These are phyloP conservation scores for Nothura maculosa DNA, from an alignment of 2,797 vertebrate species.

Conservation along the genomic window DNA sequence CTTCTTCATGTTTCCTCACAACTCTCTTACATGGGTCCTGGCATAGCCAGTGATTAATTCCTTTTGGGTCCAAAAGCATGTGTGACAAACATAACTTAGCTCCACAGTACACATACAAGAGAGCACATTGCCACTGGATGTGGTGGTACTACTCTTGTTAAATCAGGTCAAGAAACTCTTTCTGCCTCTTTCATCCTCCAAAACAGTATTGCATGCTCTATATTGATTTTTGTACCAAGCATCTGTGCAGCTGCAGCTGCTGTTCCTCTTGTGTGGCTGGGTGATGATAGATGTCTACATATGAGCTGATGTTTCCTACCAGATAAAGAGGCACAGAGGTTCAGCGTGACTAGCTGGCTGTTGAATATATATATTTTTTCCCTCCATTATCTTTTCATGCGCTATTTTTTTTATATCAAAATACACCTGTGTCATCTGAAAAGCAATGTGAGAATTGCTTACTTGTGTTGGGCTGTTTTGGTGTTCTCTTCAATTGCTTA, in stretches of 20 bases:
- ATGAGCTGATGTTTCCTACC: conserved; percentile 15
- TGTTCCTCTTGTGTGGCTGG: background rate
- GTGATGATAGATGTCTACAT: conserved; percentile 31
- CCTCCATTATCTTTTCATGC: conserved; percentile 45
- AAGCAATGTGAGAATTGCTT: background rate
- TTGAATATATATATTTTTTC: conserved; percentile 40
- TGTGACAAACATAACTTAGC: background rate
- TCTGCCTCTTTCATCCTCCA: background rate
- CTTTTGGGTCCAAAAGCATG: background rate
- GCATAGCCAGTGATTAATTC: background rate
- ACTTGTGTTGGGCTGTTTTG: background rate
- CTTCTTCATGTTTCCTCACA: background rate
- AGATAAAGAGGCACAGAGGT: conserved; percentile 20
- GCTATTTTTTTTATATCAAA: conserved; percentile 50
- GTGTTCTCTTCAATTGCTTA: background rate
- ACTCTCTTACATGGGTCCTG: background rate
- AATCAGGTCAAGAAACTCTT: background rate
- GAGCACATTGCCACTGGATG: background rate
- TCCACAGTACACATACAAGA: background rate
- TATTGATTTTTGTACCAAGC: background rate
- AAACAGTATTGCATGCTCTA: background rate
- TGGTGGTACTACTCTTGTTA: background rate
- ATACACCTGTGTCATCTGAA: conserved; percentile 15
- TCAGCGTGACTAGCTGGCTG: conserved; percentile 62
- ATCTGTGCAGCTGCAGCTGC: conserved; percentile 5